Conservation (phyloP, 2,113 vertebrate species). For the Irena cyanogastra region DNA sequence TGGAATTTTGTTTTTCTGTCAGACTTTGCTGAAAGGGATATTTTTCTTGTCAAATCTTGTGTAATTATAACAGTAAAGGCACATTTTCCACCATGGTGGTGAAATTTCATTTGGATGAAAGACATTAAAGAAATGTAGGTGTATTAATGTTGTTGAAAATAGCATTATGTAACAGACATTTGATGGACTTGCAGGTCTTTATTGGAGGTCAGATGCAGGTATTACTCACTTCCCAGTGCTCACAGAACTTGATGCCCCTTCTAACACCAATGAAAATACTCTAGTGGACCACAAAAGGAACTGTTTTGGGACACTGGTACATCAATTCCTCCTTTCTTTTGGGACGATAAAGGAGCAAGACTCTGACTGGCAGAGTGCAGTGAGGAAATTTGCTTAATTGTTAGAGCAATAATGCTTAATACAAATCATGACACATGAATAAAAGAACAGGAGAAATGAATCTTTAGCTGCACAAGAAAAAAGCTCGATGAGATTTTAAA, state of each 20-base stretch:
- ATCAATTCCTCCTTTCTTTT: neutral
- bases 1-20: conserved; percentile 49
- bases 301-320: neutral
- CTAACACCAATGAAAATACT: neutral
- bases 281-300: neutral
- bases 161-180: conserved; percentile 33
- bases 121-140: conserved; percentile 38
- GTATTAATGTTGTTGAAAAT: conserved; percentile 41
- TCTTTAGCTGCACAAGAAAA: neutral
- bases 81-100: neutral
- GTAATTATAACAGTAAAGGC: neutral
- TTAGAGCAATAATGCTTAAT: conserved; percentile 10
- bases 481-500: conserved; percentile 21
- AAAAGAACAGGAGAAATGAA: conserved; percentile 10
- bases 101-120: conserved; percentile 44
- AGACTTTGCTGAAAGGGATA: conserved; percentile 42
- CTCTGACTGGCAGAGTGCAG: conserved; percentile 1
- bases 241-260: neutral
- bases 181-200: neutral
- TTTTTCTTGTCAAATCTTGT: conserved; percentile 61
- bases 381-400: conserved; percentile 51
- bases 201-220: neutral
- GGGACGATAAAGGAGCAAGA: neutral
- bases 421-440: conserved; percentile 30
- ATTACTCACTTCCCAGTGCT: neutral